Evolutionary conservation across 2,888 invertebrate species (phyloP).

Genomic region (Ariolimax columbianus): DNA sequence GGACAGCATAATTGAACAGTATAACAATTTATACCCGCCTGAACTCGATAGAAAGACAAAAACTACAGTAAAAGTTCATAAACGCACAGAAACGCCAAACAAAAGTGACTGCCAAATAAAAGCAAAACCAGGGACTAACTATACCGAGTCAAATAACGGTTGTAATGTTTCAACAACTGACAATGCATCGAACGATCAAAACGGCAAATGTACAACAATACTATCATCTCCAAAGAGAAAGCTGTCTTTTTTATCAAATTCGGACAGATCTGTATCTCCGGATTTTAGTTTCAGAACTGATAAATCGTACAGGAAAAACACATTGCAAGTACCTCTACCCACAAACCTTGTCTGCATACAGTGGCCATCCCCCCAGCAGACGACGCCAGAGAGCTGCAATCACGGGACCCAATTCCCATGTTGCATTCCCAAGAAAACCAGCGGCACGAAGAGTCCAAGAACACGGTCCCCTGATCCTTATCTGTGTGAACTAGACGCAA

Average conservation of each 20-base stretch:
- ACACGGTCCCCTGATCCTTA: not conserved
- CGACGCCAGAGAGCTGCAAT: not conserved
- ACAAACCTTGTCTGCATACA: slow-evolving; percentile 7
- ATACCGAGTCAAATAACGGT: not conserved
- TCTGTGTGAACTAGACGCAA: not conserved
- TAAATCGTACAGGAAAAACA: not conserved
- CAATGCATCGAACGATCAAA: no score
- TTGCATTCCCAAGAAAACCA: not conserved
- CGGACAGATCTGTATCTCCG: not conserved
- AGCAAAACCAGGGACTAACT: not conserved
- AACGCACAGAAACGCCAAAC: not conserved
- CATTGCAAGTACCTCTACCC: not conserved
- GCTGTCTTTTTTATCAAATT: not conserved
- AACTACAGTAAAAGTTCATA: not conserved
- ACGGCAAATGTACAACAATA: not conserved
- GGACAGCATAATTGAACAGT: slow-evolving; percentile 44
- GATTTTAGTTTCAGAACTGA: not conserved
- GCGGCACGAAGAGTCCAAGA: not conserved
- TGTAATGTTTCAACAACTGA: not conserved
- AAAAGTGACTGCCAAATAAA: not conserved
- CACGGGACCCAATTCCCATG: not conserved
- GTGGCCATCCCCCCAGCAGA: not conserved
- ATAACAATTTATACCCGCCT: slow-evolving; percentile 32
- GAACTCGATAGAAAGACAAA: not conserved
- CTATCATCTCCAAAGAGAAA: not conserved